Percentiles rank a stretch among this genome's conserved stretches.
phyloP scores from a whole-genome alignment of 92 coral and sea anemone genomes.

The Pocillopora grandis region DNA sequence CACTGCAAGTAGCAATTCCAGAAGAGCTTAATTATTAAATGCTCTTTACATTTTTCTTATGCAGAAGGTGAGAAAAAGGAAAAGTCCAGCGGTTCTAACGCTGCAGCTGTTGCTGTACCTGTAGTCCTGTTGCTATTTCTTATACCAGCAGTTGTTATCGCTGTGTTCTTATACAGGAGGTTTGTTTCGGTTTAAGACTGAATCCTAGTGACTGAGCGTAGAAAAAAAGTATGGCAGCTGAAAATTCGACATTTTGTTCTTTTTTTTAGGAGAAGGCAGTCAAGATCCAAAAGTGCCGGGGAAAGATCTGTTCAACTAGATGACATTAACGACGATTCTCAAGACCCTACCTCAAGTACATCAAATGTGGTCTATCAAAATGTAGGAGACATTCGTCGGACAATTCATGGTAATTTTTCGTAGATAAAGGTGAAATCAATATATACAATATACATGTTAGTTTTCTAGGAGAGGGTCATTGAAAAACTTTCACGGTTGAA shows the following conservation, averaged over 20 bases:
- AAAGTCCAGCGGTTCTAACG: not conserved
- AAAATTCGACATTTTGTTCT: not conserved
- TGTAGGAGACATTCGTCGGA: not conserved
- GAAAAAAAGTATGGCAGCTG: not conserved
- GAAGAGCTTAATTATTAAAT: not conserved
- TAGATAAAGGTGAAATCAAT: not conserved
- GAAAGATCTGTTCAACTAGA: constrained; percentile 1
- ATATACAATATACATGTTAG: no score
- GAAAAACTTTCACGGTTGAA: no score
- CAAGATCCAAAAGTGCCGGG: not conserved
- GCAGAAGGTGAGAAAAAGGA: not conserved
- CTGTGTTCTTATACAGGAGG: not conserved
- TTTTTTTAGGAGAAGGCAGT: constrained; percentile 1
- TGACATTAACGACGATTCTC: not conserved
- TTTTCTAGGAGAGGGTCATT: no score
- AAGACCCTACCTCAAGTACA: not conserved
- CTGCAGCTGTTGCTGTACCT: not conserved
- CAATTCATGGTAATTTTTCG: not conserved
- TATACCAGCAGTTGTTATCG: constrained; percentile 5
- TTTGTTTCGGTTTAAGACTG: not conserved
- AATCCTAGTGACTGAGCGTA: not conserved
- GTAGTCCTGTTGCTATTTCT: constrained; percentile 6
- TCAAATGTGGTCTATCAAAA: constrained; percentile 4
- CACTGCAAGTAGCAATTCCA: no score
- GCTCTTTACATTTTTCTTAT: not conserved